Evolutionary conservation across 1,140 invertebrate species (phyloP).

Genomic region (Bombyx mori): ASM3026992v2 NC_085116.1:10674001-10674500

Average conservation of each 20-base stretch:
- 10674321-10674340: conserved; percentile 56
- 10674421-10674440: conserved; percentile 65
- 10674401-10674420: conserved; percentile 38
- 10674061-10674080: conserved; percentile 10
- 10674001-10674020: conserved; percentile 2
- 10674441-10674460: conserved; percentile 60
- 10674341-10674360: conserved; percentile 58
- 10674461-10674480: conserved; percentile 71
- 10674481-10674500: conserved; percentile 71
- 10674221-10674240: too few relatives aligned
- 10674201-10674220: too few relatives aligned
- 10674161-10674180: too few relatives aligned
- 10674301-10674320: conserved; percentile 54
- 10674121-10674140: too few relatives aligned
- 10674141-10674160: too few relatives aligned
- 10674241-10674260: neutral
- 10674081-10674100: too few relatives aligned
- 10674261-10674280: conserved; percentile 40
- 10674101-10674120: too few relatives aligned
- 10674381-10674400: conserved; percentile 64
- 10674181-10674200: too few relatives aligned
- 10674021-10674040: conserved; percentile 24
- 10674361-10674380: conserved; percentile 66
- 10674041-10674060: conserved; percentile 23
- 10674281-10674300: conserved; percentile 56